Percentiles rank a stretch among this genome's conserved stretches.
Conservation (phyloP, 2,113 vertebrate genomes). For the Urocynchramus pylzowi region DNA sequence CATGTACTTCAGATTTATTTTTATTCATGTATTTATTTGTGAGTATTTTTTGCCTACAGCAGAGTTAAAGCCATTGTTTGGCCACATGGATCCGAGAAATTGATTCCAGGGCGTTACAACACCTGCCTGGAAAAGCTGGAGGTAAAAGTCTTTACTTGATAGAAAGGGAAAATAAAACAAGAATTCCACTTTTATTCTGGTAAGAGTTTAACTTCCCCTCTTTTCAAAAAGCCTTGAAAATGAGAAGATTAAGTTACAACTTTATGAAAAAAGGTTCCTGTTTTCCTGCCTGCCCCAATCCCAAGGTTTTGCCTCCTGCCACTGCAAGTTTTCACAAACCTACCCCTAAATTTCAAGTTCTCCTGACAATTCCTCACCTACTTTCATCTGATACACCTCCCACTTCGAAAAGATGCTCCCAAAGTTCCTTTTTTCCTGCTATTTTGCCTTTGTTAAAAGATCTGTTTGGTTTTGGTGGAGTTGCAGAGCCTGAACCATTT, state of each 20-base stretch:
- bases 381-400: not conserved
- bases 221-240: not conserved
- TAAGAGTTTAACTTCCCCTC: not conserved
- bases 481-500: not conserved
- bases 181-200: not conserved
- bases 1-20: not conserved
- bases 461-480: not conserved
- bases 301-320: not conserved
- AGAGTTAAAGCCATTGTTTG: not conserved
- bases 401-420: not conserved
- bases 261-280: not conserved
- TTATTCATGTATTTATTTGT: not conserved
- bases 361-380: not conserved
- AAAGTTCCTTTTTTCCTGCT: not conserved
- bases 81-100: not conserved
- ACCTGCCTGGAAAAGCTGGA: not conserved
- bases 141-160: not conserved
- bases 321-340: not conserved
- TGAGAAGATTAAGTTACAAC: not conserved
- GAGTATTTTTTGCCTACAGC: not conserved
- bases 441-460: not conserved
- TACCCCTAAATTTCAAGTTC: not conserved
- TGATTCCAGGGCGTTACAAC: not conserved
- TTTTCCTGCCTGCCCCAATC: not conserved
- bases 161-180: not conserved